A percentile compares a stretch with the other conserved stretches of the same genome.
Conservation (phyloP, 2,888 invertebrate species). For the Aspidiotus rigidus region DNA sequence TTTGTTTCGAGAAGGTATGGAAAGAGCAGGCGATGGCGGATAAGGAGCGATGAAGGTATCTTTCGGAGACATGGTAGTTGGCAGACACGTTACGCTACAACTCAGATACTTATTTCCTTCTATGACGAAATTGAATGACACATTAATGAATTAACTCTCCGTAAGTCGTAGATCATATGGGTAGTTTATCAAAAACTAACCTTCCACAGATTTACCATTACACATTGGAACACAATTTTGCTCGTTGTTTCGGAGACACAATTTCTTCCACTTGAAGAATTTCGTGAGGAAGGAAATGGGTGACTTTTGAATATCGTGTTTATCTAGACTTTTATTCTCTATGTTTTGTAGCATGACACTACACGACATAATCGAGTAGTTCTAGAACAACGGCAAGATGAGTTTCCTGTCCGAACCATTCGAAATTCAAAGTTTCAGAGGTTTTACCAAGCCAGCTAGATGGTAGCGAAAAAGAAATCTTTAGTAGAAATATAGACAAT, state of each 20-base stretch:
- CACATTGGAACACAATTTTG: constrained; percentile 17
- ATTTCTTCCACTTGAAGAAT: constrained; percentile 33
- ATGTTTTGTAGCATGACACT: constrained; percentile 28
- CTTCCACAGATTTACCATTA: constrained; percentile 17
- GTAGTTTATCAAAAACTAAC: neutral
- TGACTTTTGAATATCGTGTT: constrained; percentile 30
- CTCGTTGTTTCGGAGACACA: constrained; percentile 24
- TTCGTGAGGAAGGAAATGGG: constrained; percentile 26
- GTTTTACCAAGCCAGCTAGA: too few relatives aligned
- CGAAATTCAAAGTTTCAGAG: too few relatives aligned
- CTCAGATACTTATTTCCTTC: constrained; percentile 36
- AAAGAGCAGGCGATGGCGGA: constrained; percentile 48
- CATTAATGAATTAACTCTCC: neutral
- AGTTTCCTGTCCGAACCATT: too few relatives aligned
- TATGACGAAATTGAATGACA: neutral
- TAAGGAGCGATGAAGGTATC: constrained; percentile 42
- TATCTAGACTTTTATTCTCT: constrained; percentile 21
- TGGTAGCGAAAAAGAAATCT: too few relatives aligned
- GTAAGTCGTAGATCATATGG: neutral
- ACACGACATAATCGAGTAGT: neutral
- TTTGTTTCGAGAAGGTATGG: constrained; percentile 63
- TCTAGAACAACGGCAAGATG: too few relatives aligned
- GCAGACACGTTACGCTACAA: constrained; percentile 43
- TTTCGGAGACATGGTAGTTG: constrained; percentile 45
- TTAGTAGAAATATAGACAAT: too few relatives aligned